Percentiles rank a stretch among this genome's conserved stretches.
These are phyloP conservation scores for Bovichtus diacanthus DNA, from an alignment of 2,797 vertebrate genomes.

Conservation along the genomic window DNA sequence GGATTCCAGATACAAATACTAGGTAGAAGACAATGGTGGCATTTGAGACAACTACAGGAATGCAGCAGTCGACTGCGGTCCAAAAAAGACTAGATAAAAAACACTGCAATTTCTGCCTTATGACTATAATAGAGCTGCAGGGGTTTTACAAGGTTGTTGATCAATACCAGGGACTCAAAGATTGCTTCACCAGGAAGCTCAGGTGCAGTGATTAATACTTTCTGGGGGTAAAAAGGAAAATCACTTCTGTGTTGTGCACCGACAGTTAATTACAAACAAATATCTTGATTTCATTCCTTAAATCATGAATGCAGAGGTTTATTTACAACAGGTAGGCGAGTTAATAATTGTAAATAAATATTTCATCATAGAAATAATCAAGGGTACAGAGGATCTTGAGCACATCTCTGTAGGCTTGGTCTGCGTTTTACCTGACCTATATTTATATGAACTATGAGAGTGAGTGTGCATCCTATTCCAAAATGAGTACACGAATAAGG, in stretches of 20 bases:
- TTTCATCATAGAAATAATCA: conserved; percentile 7
- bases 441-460: background rate
- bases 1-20: conserved; percentile 6
- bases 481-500: background rate
- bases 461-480: background rate
- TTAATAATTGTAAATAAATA: conserved; percentile 9
- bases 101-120: conserved; percentile 24
- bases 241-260: background rate
- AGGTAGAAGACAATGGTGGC: conserved; percentile 9
- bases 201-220: conserved; percentile 1
- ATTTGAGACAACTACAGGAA: conserved; percentile 14
- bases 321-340: background rate
- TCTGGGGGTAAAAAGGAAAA: background rate
- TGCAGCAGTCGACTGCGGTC: background rate
- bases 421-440: background rate
- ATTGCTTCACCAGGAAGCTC: conserved; percentile 1
- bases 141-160: conserved; percentile 13
- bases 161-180: conserved; percentile 28
- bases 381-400: conserved; percentile 17
- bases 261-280: conserved; percentile 5
- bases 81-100: conserved; percentile 1
- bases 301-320: conserved; percentile 4
- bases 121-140: conserved; percentile 6
- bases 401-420: background rate
- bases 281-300: background rate